These are phyloP conservation scores for Vanessa tameamea DNA, from an alignment of 1,140 invertebrate genomes.

Conservation along the genomic window DNA sequence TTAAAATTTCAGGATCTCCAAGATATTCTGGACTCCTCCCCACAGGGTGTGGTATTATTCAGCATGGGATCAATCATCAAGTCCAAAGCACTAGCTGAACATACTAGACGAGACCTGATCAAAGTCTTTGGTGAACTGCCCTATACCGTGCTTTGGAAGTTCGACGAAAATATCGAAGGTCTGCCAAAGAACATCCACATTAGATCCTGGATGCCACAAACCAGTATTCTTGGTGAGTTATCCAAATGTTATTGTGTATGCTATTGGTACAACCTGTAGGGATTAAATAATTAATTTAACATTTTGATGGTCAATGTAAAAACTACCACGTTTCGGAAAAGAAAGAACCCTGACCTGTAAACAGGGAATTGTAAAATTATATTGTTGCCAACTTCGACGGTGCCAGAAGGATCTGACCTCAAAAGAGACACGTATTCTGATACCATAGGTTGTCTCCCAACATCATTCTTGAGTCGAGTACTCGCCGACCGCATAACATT, in stretches of 20 bases:
- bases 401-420: no score
- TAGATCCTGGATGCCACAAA: constrained; percentile 83
- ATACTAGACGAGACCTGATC: constrained; percentile 38
- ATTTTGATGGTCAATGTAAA: no score
- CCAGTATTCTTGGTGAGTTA: constrained; percentile 79
- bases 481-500: no score
- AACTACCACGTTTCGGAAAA: no score
- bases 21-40: constrained; percentile 66
- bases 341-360: no score
- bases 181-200: constrained; percentile 81
- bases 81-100: constrained; percentile 48
- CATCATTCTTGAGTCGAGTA: no score
- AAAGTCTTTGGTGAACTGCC: constrained; percentile 43
- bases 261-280: no score
- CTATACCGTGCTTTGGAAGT: constrained; percentile 79
- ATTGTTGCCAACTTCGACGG: no score
- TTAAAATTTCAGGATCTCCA: constrained; percentile 65
- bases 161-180: constrained; percentile 62
- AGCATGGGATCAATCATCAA: constrained; percentile 79
- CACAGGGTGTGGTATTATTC: constrained; percentile 81
- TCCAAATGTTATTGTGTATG: background rate
- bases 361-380: no score
- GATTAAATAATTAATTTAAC: no score
- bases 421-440: no score
- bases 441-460: no score